These are phyloP conservation scores for Sympetrum striolatum DNA, from an alignment of 2,888 invertebrate genomes.

Conservation along the genomic window DNA sequence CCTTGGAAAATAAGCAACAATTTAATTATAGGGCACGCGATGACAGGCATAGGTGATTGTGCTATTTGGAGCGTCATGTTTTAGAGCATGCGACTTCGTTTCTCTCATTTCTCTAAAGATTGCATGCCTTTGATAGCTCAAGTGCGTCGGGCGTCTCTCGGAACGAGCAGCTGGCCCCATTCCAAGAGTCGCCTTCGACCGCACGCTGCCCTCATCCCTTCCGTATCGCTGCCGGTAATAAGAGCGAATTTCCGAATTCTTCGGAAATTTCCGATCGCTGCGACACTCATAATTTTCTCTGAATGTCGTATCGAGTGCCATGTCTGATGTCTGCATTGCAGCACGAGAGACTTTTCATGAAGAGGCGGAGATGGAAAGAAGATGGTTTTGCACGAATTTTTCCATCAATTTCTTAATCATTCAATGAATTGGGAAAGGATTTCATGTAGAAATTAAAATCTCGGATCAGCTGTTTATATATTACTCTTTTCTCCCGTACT, in stretches of 20 bases:
- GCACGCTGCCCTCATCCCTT: neutral
- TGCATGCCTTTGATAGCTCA: neutral
- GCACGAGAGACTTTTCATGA: neutral
- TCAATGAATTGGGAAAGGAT: too few species aligned
- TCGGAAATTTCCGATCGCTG: neutral
- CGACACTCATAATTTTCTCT: neutral
- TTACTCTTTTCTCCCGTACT: too few species aligned
- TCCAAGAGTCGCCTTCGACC: neutral
- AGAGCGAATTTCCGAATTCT: neutral
- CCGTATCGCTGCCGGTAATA: neutral
- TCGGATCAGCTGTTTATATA: too few species aligned
- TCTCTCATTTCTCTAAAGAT: neutral
- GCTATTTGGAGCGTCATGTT: neutral
- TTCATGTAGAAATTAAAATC: too few species aligned
- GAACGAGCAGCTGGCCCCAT: neutral
- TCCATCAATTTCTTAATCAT: too few species aligned
- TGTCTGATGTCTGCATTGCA: neutral
- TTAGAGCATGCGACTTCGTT: neutral
- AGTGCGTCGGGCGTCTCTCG: neutral
- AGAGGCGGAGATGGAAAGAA: neutral
- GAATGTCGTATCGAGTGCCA: neutral
- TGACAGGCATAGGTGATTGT: neutral
- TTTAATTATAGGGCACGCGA: neutral
- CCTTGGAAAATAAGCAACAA: neutral
- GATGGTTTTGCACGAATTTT: too few species aligned